Evolutionary conservation across 2,113 vertebrate species (phyloP), one percentile per base, ranked within the genome.

Genomic region (Nycticorax nycticorax): DNA sequence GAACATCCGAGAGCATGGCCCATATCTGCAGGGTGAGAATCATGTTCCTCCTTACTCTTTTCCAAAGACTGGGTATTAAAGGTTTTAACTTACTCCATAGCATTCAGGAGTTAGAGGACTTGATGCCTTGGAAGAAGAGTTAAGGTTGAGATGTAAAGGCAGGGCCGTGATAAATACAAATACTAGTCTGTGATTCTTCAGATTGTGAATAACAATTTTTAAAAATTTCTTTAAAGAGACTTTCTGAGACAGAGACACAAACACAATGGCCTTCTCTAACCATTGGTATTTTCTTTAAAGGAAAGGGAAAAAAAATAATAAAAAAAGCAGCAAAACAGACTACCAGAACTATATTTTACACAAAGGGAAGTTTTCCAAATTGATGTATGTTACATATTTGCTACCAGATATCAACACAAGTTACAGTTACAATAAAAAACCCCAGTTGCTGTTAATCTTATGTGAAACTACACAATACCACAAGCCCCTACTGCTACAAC

Each of bases 221-320:
- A 11, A 47, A 22, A 48, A 28, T 7, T 8, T 60, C 35, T 68
- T 52, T 63, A 20, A 62, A 74, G 18, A 53, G 4, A 66, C 39
- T 24, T 64, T 48, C 12, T 76, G 41, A 85, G 64, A 50, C n/a
- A 47, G 7, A 68, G 24, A 50, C 9, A 55, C 9, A 50, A 66
- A 32, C 76, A 72, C 10, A 13, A 33, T 24, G 12, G 7, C 53
- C 12, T 57, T 75, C 12, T 39, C 14, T 47, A 59, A 64, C 16
- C 27, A 43, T 3, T 12, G 12, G 7, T 30, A 23, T 53, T 77
- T 67, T 67, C 45, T 76, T 62, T 33, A 60, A 53, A 73, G 15
- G 6, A 47, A 57, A 32, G 17, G 17, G 1, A 1, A 2, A n/a
- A 3, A 16, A 12, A n/a, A 5, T 13, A 3, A 2, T 5, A 19